phyloP scores from a whole-genome alignment of 2,797 vertebrate species.

The Triplophysa bombifrons region DNA sequence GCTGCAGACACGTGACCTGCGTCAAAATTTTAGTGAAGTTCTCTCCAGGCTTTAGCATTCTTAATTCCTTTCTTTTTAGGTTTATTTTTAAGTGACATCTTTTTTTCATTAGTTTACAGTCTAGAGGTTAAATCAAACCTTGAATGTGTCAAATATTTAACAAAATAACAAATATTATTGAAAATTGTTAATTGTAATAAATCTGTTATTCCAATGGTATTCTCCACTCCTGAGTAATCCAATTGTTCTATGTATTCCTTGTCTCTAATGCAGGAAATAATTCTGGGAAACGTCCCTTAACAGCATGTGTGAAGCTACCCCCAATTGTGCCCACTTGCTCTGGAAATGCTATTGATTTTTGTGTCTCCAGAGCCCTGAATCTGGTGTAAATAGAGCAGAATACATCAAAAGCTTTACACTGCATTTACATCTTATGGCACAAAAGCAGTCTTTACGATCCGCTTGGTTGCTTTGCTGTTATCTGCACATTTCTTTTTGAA shows the following conservation, averaged over 20 bases:
- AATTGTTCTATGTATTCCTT: slow-evolving; percentile 6
- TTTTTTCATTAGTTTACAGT: too few relatives aligned
- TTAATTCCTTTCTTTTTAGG: too few relatives aligned
- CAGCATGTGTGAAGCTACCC: slow-evolving; percentile 3
- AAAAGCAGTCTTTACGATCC: slow-evolving; percentile 35
- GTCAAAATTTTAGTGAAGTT: too few relatives aligned
- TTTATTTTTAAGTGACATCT: too few relatives aligned
- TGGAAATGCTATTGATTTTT: slow-evolving; percentile 52
- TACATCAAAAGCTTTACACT: slow-evolving; percentile 48
- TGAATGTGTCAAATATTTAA: too few relatives aligned
- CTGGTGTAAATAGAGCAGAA: slow-evolving; percentile 51
- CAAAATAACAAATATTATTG: too few relatives aligned
- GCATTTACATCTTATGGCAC: slow-evolving; percentile 46
- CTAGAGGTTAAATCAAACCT: too few relatives aligned
- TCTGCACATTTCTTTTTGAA: slow-evolving; percentile 47
- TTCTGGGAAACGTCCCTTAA: neutral
- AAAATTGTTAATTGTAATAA: too few relatives aligned
- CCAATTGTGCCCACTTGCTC: slow-evolving; percentile 45
- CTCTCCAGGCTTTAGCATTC: too few relatives aligned
- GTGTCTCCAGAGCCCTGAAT: slow-evolving; percentile 48
- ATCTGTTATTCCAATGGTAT: too few relatives aligned
- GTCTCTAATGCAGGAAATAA: slow-evolving; percentile 34
- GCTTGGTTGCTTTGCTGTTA: slow-evolving; percentile 38
- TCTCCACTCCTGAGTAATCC: neutral
- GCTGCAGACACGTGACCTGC: too few relatives aligned